Conservation (phyloP, 2,797 vertebrate species). For the Trachurus trachurus region DNA sequence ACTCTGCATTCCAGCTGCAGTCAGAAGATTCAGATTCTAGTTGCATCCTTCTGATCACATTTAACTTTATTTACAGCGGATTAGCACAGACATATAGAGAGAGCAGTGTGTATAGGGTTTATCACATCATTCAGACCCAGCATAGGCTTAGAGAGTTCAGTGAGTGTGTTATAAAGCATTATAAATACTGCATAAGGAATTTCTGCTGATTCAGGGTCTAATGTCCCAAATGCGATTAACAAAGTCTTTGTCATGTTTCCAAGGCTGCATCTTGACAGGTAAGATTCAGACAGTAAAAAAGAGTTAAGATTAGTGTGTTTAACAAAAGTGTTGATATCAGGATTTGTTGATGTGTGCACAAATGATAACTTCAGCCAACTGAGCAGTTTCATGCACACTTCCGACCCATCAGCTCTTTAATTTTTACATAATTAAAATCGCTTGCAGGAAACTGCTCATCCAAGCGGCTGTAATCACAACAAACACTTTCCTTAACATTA, state of each 20-base stretch:
- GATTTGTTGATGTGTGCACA: conserved; percentile 19
- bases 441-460: conserved; percentile 31
- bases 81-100: conserved; percentile 36
- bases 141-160: conserved; percentile 6
- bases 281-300: conserved; percentile 7
- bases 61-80: conserved; percentile 42
- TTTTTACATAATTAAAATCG: conserved; percentile 26
- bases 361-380: conserved; percentile 41
- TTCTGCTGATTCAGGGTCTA: conserved; percentile 46
- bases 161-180: conserved; percentile 20
- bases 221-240: conserved; percentile 31
- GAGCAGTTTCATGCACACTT: conserved; percentile 20
- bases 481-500: conserved; percentile 19
- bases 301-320: neutral
- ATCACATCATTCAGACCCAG: conserved; percentile 34
- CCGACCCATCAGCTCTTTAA: conserved; percentile 25
- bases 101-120: conserved; percentile 21
- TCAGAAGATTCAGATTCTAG: conserved; percentile 24
- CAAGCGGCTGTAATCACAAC: conserved; percentile 20
- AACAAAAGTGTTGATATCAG: conserved; percentile 18
- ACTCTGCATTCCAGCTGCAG: conserved; percentile 19
- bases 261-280: conserved; percentile 29
- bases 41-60: conserved; percentile 22
- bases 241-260: conserved; percentile 37
- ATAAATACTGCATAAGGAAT: conserved; percentile 34